Evolutionary conservation across 2,888 invertebrate species (phyloP), one percentile per base, ranked within the genome.

Genomic region (Mamestra brassicae): DNA sequence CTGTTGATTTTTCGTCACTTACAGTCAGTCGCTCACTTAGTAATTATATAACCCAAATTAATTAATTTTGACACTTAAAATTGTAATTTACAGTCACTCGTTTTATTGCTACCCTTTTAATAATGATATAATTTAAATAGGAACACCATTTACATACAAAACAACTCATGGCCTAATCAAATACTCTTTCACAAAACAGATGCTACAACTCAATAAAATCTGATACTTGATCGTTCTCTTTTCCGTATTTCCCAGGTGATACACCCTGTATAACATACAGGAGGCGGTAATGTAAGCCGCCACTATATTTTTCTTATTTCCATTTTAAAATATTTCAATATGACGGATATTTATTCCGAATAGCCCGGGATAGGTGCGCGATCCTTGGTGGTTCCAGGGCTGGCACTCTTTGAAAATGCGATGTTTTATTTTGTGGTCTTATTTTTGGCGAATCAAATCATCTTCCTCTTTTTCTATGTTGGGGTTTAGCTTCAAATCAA

Each of bases 291-390:
- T 71, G 52, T 70, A 73, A 78, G 65, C 78, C 68, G 10, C 60
- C 73, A 58, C 75, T 72, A 71, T 75, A 76, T 78, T 72, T 79
- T 78, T 38, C 58, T 62, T 71, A 64, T 72, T 50, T 57, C 47
- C 54, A 78, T 80, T 83, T 85, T 68, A 73, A 84, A 87, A 86
- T 78, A 79, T 85, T 77, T 80, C 78, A 85, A 85, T 85, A 81
- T 79, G 82, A 76, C 75, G 74, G 69, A 87, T 85, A 84, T 87
- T 84, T 85, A 83, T 86, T 72, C 62, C 64, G 57, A 85, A 86
- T 85, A 70, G 77, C 69, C 57, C 36, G 63, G 66, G 75, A 64
- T 71, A 75, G 69, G 71, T 45, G 8, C n/a, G 58, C 75, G 54
- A 67, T 74, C 65, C 65, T 71, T 73, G 61, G 13, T 47, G 52